Evolutionary conservation across 1,140 invertebrate genomes (phyloP), one percentile per base, ranked within the genome.

Genomic region (Saccostrea cuccullata): DNA sequence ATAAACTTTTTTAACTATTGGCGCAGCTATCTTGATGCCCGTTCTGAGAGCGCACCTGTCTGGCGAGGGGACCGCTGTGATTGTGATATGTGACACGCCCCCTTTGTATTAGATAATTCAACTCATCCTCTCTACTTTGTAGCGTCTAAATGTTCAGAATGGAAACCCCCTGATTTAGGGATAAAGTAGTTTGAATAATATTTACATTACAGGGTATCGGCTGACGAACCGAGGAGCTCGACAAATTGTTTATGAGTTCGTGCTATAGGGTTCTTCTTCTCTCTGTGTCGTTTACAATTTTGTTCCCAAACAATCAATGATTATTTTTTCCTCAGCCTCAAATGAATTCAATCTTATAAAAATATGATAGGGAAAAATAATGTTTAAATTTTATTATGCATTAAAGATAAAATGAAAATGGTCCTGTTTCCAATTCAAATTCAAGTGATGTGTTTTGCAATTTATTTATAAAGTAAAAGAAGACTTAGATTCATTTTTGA

Each of bases 131-230:
- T 64, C 15, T 64, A 64, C 58, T 30, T 77, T 77, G 70, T 77
- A 36, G 23, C 13, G 8, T 36, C 70, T 77, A 30, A 77, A 30
- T 77, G 36, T 77, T 30, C 8, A 77, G 70, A 77, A 77, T 15
- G 26, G 70, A 77, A 77, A 15, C 70, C 70, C 70, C 26, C 30
- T 77, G 70, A 77, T 77, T 77, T 77, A 15, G 30, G 23, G 13
- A 77, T 77, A 77, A 36, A 77, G 70, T 77, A 77, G 70, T 77
- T 77, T 77, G 70, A 77, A 77, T 77, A 77, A 77, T 77, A 77
- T 77, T 77, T 77, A 77, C 70, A 77, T 77, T 77, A 77, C 30
- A 77, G 70, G 26, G 70, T 77, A 77, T 77, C 70, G 70, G 13
- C 26, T 77, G 36, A 77, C 70, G 2, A 26, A 13, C 70, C 26